Evolutionary conservation across 2,797 vertebrate genomes (phyloP), one percentile per base, ranked within the genome.

Genomic region (Rachycentron canadum): DNA sequence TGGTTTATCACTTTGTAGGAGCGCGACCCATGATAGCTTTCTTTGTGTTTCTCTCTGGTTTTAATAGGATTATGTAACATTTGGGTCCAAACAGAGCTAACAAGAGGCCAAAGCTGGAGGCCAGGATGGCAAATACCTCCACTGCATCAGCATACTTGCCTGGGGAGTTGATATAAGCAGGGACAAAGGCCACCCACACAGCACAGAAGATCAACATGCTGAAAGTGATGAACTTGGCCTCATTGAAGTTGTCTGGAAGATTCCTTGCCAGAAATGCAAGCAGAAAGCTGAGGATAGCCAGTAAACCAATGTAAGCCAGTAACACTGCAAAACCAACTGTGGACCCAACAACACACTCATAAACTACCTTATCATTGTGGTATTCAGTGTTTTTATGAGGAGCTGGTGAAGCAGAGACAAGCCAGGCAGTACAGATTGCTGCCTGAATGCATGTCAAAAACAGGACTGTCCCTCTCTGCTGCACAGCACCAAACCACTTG

Each of bases 121-220:
- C 32, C 32, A 32, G 32, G 32, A 32, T 32, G 7, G 32, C 32
- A 32, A 32, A 32, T 32, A 32, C 32, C 32, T 32, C 32, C 32
- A 32, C 32, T 32, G 32, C 32, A 32, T 32, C 32, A 3, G 32
- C 32, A 32, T 32, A 32, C 7, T 3, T 32, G 7, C 32, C 32
- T 3, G 32, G 32, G 3, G 32, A 32, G 32, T 7, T 32, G 32
- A 32, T 32, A 32, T 32, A 32, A 32, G 32, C 32, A 10, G 92
- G 92, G 3, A 93, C 59, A 58, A 93, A 92, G 9, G 90, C 65
- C 28, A 90, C 80, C 90, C 92, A 92, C 45, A 92, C 89, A 32
- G 88, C 89, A 69, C 86, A 91, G 76, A 93, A 93, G 25, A 92
- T 87, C 26, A 93, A 13, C 91, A 93, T 90, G 50, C 92, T 91